These are phyloP conservation scores for Drosophila obscura DNA, from an alignment of 1,140 invertebrate species.

Conservation along the genomic window DNA sequence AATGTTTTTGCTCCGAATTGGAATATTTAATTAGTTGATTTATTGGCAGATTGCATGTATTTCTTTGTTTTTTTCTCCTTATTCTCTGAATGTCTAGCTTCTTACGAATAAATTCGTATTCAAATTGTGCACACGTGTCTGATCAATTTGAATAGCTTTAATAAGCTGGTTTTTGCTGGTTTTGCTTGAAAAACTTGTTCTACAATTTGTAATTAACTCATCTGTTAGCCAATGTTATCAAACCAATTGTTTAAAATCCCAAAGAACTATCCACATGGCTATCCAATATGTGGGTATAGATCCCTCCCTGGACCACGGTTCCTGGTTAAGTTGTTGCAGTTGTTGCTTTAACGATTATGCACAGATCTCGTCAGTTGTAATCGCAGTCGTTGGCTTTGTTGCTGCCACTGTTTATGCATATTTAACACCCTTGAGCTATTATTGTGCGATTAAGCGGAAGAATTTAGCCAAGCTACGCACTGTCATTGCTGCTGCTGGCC, in stretches of 20 bases:
- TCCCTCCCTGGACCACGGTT: conserved; percentile 8
- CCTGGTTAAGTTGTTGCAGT: conserved; percentile 14
- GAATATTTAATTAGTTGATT: conserved; percentile 76
- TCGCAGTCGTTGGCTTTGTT: conserved; percentile 42
- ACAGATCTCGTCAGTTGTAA: conserved; percentile 48
- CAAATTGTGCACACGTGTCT: conserved; percentile 7
- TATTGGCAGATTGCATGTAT: conserved; percentile 52
- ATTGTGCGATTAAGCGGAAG: conserved; percentile 72
- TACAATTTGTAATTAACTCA: conserved; percentile 12
- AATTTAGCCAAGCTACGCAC: conserved; percentile 63
- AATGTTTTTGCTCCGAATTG: conserved; percentile 54
- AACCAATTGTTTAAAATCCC: conserved; percentile 18
- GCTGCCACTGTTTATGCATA: conserved; percentile 36
- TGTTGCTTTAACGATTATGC: conserved; percentile 2
- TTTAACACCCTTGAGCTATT: conserved; percentile 68
- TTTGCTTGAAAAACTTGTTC: not conserved
- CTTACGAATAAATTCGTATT: not conserved
- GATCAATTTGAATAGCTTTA: conserved; percentile 3
- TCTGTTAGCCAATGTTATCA: conserved; percentile 10
- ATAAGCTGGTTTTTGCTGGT: not conserved
- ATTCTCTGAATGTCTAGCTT: conserved; percentile 29
- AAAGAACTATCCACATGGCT: not conserved
- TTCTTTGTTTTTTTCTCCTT: conserved; percentile 18
- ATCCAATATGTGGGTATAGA: conserved; percentile 1
- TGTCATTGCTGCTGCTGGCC: conserved; percentile 32